These are phyloP conservation scores for Drosophila diplacantha DNA, from an alignment of 2,888 invertebrate genomes.

Conservation along the genomic window DNA sequence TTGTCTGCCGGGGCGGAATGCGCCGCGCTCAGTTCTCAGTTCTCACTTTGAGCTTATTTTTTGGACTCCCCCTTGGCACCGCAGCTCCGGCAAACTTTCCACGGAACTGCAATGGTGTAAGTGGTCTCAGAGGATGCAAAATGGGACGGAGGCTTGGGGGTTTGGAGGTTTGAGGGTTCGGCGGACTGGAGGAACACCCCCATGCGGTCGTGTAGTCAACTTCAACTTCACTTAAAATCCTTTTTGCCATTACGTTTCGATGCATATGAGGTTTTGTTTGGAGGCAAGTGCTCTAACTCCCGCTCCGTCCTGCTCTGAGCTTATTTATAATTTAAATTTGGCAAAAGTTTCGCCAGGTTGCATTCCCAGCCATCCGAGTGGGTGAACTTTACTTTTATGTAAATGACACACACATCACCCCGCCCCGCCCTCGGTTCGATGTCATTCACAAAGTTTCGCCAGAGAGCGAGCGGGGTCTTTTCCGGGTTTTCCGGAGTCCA, in stretches of 20 bases:
- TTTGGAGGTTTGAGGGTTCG: background rate
- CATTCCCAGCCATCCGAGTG: slow-evolving; percentile 68
- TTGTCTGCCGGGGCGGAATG: slow-evolving; percentile 71
- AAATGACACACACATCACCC: slow-evolving; percentile 54
- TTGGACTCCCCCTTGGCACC: slow-evolving; percentile 31
- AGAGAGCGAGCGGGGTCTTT: slow-evolving; percentile 38
- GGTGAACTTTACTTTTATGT: slow-evolving; percentile 72
- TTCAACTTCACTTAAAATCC: slow-evolving; percentile 73
- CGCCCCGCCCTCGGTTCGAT: slow-evolving; percentile 49
- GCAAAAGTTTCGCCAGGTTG: slow-evolving; percentile 68
- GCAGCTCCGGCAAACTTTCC: slow-evolving; percentile 55
- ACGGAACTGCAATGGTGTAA: slow-evolving; percentile 57
- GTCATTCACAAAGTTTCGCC: slow-evolving; percentile 65
- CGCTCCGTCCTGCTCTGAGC: slow-evolving; percentile 35
- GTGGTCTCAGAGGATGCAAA: slow-evolving; percentile 55
- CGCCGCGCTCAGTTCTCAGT: slow-evolving; percentile 65
- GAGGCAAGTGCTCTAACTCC: slow-evolving; percentile 36
- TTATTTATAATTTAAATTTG: slow-evolving; percentile 73
- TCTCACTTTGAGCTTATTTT: slow-evolving; percentile 62
- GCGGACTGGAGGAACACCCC: slow-evolving; percentile 27
- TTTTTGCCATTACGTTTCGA: slow-evolving; percentile 72
- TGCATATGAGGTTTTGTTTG: slow-evolving; percentile 73
- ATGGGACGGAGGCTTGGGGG: slow-evolving; percentile 1
- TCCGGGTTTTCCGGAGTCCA: slow-evolving; percentile 33
- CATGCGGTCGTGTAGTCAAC: slow-evolving; percentile 70